phyloP scores from a whole-genome alignment of 2,113 vertebrate genomes.

The Suncus etruscus region DNA sequence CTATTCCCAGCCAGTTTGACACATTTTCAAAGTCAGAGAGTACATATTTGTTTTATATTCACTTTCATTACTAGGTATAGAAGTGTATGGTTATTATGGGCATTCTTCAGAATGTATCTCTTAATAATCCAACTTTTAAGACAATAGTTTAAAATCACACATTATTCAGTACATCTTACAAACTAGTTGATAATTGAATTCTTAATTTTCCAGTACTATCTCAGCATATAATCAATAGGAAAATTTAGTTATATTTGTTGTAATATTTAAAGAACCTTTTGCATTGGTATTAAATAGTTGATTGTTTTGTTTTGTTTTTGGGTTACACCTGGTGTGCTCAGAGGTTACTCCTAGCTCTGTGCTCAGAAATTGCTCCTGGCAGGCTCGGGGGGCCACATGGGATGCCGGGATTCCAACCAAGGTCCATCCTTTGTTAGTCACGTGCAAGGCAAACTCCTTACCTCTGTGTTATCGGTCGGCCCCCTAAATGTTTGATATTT shows the following conservation, averaged over 20 bases:
- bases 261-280: constrained; percentile 61
- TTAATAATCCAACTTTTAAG: constrained; percentile 59
- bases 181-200: constrained; percentile 40
- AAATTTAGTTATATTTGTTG: constrained; percentile 58
- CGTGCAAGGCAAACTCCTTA: no score
- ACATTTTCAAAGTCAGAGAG: constrained; percentile 37
- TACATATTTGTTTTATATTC: constrained; percentile 1
- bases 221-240: constrained; percentile 30
- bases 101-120: constrained; percentile 42
- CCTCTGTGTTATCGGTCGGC: no score
- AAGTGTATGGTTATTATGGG: neutral
- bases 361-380: no score
- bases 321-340: no score
- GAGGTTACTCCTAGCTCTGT: no score
- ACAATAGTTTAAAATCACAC: constrained; percentile 45
- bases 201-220: constrained; percentile 44
- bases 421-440: no score
- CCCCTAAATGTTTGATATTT: neutral
- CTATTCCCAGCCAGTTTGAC: neutral
- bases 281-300: constrained; percentile 24
- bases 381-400: no score
- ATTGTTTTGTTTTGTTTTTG: no score
- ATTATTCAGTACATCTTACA: constrained; percentile 59
- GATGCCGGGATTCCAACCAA: no score
- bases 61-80: neutral